Evolutionary conservation across 2,888 invertebrate genomes (phyloP).

Genomic region (Azorinus chamasolen): DNA sequence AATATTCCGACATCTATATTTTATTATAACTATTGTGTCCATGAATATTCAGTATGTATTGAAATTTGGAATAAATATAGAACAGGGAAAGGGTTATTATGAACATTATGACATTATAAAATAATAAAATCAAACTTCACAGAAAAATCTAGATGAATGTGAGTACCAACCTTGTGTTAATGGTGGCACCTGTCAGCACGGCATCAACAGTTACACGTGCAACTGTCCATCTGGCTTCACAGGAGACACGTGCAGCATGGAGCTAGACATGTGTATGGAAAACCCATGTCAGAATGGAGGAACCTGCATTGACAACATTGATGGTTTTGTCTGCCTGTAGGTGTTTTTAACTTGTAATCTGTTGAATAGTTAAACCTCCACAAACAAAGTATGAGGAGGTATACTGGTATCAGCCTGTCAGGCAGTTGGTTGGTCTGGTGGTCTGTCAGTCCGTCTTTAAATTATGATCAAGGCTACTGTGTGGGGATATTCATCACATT

Average conservation of each 20-base stretch:
- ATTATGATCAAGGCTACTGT: too few relatives aligned
- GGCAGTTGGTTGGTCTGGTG: too few relatives aligned
- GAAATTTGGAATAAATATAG: too few relatives aligned
- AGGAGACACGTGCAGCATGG: conserved; percentile 95
- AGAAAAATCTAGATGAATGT: conserved; percentile 71
- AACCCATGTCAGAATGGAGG: conserved; percentile 97
- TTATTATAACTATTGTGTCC: too few relatives aligned
- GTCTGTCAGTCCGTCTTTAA: background rate
- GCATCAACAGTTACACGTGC: conserved; percentile 64
- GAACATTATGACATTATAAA: too few relatives aligned
- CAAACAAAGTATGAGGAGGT: too few relatives aligned
- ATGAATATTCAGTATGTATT: too few relatives aligned
- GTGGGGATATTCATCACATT: too few relatives aligned
- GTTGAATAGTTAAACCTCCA: too few relatives aligned
- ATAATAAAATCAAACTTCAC: background rate
- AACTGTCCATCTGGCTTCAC: conserved; percentile 52
- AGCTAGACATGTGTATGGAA: conserved; percentile 95
- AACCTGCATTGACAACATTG: conserved; percentile 68
- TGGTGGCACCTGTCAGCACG: conserved; percentile 69
- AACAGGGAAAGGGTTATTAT: too few relatives aligned
- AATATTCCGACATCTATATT: too few relatives aligned
- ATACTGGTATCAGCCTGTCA: too few relatives aligned
- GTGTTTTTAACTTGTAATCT: background rate
- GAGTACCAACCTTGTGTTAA: conserved; percentile 70
- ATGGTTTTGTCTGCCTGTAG: conserved; percentile 67